Evolutionary conservation across 2,888 invertebrate species (phyloP), one percentile per base, ranked within the genome.

Genomic region (Lomographa bimaculata): DNA sequence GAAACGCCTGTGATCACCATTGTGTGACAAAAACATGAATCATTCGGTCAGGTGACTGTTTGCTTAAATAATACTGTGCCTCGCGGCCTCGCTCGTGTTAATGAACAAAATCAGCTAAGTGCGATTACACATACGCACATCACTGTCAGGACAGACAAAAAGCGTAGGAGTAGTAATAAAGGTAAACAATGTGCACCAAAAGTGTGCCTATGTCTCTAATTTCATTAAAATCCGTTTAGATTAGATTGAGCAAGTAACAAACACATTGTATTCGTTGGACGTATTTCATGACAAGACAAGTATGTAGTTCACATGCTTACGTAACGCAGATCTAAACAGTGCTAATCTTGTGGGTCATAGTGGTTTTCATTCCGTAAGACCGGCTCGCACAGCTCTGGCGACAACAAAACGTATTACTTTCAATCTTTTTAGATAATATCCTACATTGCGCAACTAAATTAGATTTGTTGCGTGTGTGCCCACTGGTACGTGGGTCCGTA

Each of bases 391-490:
- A 45, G 54, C 46, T 63, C 58, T 61, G 54, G 58, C 63, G 70
- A 57, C 61, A 57, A 50, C 58, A 64, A 63, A 67, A 60, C 56
- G 57, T 50, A 69, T 75, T 70, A 61, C 61, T 50, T 57, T 45
- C 61, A 67, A 68, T 69, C 60, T 62, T 64, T 71, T 68, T 70
- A 68, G 64, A 74, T 71, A 74, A 71, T 71, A 65, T 60, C 50
- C 50, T 54, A 60, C 59, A 66, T 79, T 74, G 64, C 71, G 68
- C 67, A 81, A 77, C 58, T 58, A 66, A 76, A 78, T 79, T 79
- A 75, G 68, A 72, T 75, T 79, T 72, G 29, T 34, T 26, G 32
- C 25, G 30, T 69, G 67, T 71, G 72, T 70, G 73, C 67, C n/a
- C n/a, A n/a, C n/a, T n/a, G 14, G 69, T 63, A 19, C 25, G 71